Percentiles rank a stretch among this genome's conserved stretches.
Conservation (phyloP, 2,797 vertebrate genomes). For the Thripadectes ignobilis region DNA sequence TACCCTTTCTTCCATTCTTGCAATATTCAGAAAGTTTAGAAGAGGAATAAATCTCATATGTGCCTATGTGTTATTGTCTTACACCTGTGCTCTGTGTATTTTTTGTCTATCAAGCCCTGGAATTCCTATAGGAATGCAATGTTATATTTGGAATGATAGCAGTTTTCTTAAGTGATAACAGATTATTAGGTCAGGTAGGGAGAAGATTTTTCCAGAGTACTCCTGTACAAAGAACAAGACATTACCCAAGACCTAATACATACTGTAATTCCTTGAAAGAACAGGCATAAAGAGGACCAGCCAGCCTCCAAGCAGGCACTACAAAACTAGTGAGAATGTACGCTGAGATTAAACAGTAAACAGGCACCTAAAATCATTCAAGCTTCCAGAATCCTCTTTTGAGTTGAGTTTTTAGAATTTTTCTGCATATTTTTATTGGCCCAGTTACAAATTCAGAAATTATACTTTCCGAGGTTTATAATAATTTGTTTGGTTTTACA, state of each 20-base stretch:
- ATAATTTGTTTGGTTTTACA: background rate
- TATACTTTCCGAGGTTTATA: background rate
- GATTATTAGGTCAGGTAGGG: background rate
- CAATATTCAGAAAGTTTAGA: background rate
- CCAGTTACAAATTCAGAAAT: background rate
- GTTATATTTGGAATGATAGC: background rate
- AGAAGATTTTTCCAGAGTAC: background rate
- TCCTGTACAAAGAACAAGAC: background rate
- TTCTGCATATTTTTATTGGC: background rate
- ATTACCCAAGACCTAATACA: background rate
- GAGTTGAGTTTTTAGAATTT: background rate
- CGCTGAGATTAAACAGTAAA: background rate
- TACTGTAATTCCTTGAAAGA: background rate
- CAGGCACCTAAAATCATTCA: background rate
- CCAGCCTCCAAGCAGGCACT: background rate
- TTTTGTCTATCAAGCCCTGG: background rate
- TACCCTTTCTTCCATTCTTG: background rate
- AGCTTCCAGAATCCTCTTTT: background rate
- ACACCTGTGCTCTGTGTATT: background rate
- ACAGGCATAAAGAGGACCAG: background rate
- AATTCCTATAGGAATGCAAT: background rate
- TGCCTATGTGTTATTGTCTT: background rate
- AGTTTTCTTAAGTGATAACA: background rate
- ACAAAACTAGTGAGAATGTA: background rate
- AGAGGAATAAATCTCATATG: background rate